Evolutionary conservation across 92 coral and sea anemone species (phyloP), one percentile per base, ranked within the genome.

Genomic region (Meandrina meandrites): DNA sequence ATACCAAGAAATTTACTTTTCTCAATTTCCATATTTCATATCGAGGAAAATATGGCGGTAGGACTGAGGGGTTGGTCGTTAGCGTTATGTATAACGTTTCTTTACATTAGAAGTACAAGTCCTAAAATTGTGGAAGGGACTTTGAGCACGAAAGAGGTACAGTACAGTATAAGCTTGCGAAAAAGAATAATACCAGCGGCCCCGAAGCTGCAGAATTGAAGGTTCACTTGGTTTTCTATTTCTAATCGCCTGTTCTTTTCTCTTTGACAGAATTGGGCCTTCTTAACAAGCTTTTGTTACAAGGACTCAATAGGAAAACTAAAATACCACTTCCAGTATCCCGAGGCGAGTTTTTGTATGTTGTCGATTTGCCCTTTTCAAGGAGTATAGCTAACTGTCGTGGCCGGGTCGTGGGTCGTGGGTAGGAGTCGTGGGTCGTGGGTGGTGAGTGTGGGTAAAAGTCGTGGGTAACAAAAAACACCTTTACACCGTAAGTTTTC

Each of bases 251-350:
- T 22, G 34, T 50, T 48, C 17, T 51, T 48, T 79, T 53, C 15
- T 30, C 35, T 70, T 68, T 86, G 18, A n/a, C 68, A 97, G 99
- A 93, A 97, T 75, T 97, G 99, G 99, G 86, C 84, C 34, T 97
- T 97, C 77, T 81, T 97, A 36, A 93, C 97, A 17, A 87, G 99
- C 79, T 97, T 95, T 86, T 97, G 99, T 88, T 97, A 95, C 85
- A 96, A 93, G 88, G 94, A 95, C 79, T 92, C 97, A 17, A 81
- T 87, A 56, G 99, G 98, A 40, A 90, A 81, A 78, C 88, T 97
- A 76, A 84, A 79, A 53, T 97, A 95, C 70, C 84, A 79, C 36
- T 92, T 97, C 69, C 91, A 86, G 71, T 97, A 95, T 69, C 98
- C 99, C n/a, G 76, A 86, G 95, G 99, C 95, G 76, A 88, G 94